Base-by-base conservation (phyloP, 1,140 invertebrate genomes). In the Halotydeus destructor region DNA sequence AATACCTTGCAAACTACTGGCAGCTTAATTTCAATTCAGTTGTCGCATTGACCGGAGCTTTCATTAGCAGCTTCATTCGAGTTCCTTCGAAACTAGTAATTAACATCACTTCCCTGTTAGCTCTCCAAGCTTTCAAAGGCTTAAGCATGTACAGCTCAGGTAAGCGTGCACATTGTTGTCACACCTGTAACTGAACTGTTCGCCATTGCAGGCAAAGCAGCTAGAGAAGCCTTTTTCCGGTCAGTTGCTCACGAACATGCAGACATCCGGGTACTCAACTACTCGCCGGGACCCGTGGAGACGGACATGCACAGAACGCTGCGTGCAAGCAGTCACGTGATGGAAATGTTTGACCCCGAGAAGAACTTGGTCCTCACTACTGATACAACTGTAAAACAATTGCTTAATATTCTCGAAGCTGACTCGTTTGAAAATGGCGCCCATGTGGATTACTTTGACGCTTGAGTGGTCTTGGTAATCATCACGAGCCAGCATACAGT, bases 221-320 rank as follows among this genome's bases (percentile, higher is more conserved):
- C 80, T n/a, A 63, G 86, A 38, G 82, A 93, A 54, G 81, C 89
- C 71, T 84, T 76, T 55, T 88, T 94, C 53, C 73, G 72, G 54
- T 63, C 66, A 4, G 62, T 97, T 34, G 82, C 83, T 6, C 59
- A 69, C 23, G 89, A 97, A 64, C 71, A 78, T 49, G 69, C 71
- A 12, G 54, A 70, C 19, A 61, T 85, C 0, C 63, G 72, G 42
- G 74, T 93, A 8, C 57, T 97, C 3, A 91, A 76, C 60, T 97
- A 94, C 63, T 76, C 85, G 3, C 89, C 89, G 1, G 88, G 89
- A 21, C 82, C 86, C 3, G 76, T 94, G 3, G 69, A 84, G 47
- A 96, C 86, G 0, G 74, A 81, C 36, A 94, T 96, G 84, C 71
- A 76, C 28, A 55, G 71, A n/a, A 70, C 34, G 58, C 69, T 0